Evolutionary conservation across 2,888 invertebrate species (phyloP), one percentile per base, ranked within the genome.

Genomic region (Cantharis rufa): DNA sequence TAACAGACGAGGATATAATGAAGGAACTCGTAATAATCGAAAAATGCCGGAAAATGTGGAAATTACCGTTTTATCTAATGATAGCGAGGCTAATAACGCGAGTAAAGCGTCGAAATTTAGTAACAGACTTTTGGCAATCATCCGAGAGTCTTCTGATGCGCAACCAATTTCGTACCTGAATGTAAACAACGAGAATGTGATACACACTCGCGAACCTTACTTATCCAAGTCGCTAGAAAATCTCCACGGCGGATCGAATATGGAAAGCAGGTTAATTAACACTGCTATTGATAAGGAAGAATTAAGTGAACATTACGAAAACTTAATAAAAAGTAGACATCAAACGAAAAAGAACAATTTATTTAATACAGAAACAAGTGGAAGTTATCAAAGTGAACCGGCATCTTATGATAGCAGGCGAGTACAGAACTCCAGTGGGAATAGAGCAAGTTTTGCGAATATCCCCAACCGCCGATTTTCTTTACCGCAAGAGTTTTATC

Each of bases 401-500:
- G 66, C 71, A 70, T 61, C 73, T 73, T 73, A 77, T 77, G 77
- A 71, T 71, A 64, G 72, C 74, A 69, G 63, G 71, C 77, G 70
- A 74, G 70, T 74, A 71, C 74, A 70, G 21, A 71, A 69, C 64
- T 74, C 74, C 74, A 27, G 18, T 66, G 76, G 73, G 73, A 73
- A 73, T 73, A 72, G 28, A 15, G 21, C 70, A 71, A 70, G 77
- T 68, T 77, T 70, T 62, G 32, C 69, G 62, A 69, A 71, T 64
- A 77, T 78, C 63, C 80, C 80, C 68, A 70, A 82, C 24, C 85
- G 90, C 71, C 88, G 92, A 70, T 90, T 91, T 9, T 93, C 93
- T 15, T 86, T 93, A 70, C 93, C 93, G 0, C 90, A 92, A 83
- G 93, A 93, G 83, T 86, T 93, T 84, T 91, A 90, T 86, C 90